Conservation (phyloP, 2,888 invertebrate genomes). For the Drosophila acutilabella region DNA sequence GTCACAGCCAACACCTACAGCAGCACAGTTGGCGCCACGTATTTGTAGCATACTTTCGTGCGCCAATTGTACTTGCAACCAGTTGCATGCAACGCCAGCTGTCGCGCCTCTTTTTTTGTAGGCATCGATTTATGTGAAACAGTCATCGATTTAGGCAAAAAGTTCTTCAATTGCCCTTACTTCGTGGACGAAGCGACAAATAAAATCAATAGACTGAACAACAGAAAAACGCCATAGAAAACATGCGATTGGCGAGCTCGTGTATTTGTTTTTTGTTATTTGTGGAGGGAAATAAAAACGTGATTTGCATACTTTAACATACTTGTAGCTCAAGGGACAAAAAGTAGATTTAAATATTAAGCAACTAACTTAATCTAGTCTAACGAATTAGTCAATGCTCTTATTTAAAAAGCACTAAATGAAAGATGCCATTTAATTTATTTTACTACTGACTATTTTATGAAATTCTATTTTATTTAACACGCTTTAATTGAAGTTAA, state of each 20-base stretch:
- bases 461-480: no score
- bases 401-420: neutral
- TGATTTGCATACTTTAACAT: constrained; percentile 75
- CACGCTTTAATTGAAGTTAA: neutral
- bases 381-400: neutral
- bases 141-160: constrained; percentile 35
- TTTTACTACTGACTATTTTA: no score
- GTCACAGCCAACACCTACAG: neutral
- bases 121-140: constrained; percentile 18
- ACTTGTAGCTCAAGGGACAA: constrained; percentile 42
- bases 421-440: no score
- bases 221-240: constrained; percentile 17
- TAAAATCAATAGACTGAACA: constrained; percentile 18
- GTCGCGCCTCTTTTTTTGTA: constrained; percentile 27
- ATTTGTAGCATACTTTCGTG: constrained; percentile 34
- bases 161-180: constrained; percentile 49
- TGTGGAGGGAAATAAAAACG: constrained; percentile 46
- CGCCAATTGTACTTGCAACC: constrained; percentile 58
- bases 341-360: constrained; percentile 12
- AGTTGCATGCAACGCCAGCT: constrained; percentile 63
- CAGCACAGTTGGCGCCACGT: constrained; percentile 25
- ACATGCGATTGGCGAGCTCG: constrained; percentile 5
- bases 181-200: constrained; percentile 36
- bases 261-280: constrained; percentile 6
- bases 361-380: neutral